These are phyloP conservation scores for Rhinichthys osculus DNA, from an alignment of 2,797 vertebrate species.

Conservation along the genomic window DNA sequence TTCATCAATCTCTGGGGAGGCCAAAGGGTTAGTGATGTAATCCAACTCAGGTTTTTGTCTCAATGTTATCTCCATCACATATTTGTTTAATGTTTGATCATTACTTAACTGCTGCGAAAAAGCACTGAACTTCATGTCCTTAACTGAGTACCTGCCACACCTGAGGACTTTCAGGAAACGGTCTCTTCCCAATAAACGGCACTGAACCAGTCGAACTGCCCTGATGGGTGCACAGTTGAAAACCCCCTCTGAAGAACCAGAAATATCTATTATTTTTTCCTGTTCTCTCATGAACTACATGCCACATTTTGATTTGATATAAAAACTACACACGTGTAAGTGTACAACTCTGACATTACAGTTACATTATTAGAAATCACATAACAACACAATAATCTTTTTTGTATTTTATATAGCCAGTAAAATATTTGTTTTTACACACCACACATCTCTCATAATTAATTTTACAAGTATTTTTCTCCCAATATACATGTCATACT, in stretches of 20 bases:
- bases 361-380: not conserved
- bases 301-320: not conserved
- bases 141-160: slow-evolving; percentile 69
- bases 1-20: not conserved
- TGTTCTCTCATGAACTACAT: not conserved
- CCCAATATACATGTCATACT: not conserved
- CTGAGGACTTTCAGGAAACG: slow-evolving; percentile 78
- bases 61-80: slow-evolving; percentile 59
- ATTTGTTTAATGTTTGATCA: slow-evolving; percentile 65
- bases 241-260: slow-evolving; percentile 50
- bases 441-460: not conserved
- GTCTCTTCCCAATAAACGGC: slow-evolving; percentile 69
- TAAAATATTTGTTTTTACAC: not conserved
- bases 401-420: not conserved
- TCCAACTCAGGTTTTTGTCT: slow-evolving; percentile 44
- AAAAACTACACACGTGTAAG: not conserved
- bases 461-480: slow-evolving; percentile 7
- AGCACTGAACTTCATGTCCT: slow-evolving; percentile 51
- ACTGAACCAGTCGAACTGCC: slow-evolving; percentile 71
- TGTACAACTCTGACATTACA: not conserved
- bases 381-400: not conserved
- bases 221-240: slow-evolving; percentile 55
- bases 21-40: slow-evolving; percentile 39
- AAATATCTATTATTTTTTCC: slow-evolving; percentile 23
- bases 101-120: slow-evolving; percentile 59